These are phyloP conservation scores for Pteria penguin DNA, from an alignment of 2,888 invertebrate genomes.

Conservation along the genomic window DNA sequence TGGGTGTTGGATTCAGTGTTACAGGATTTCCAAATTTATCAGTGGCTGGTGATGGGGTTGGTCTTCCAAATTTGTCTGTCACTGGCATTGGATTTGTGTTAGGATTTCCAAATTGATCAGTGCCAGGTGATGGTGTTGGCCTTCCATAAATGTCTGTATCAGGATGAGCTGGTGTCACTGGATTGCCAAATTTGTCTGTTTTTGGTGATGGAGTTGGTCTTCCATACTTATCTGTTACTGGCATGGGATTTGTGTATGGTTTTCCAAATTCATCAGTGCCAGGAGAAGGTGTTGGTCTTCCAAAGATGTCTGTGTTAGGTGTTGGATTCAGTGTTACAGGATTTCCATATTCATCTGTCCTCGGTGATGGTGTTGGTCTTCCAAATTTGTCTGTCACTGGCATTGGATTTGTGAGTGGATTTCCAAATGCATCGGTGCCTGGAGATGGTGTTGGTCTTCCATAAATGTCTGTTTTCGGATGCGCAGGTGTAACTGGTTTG, in stretches of 20 bases:
- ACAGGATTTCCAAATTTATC: conserved; percentile 20
- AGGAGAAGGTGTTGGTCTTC: conserved; percentile 4
- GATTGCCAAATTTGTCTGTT: conserved; percentile 19
- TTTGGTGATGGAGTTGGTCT: conserved; percentile 42
- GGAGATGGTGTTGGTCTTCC: conserved; percentile 50
- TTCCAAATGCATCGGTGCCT: conserved; percentile 20
- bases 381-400: conserved; percentile 10
- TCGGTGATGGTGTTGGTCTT: conserved; percentile 41
- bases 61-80: neutral
- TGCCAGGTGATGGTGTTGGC: conserved; percentile 42
- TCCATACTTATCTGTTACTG: conserved; percentile 2
- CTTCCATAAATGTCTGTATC: neutral
- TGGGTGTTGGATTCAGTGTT: conserved; percentile 23
- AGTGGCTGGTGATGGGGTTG: neutral
- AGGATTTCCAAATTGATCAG: neutral
- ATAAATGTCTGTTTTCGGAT: conserved; percentile 19
- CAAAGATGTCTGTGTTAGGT: neutral
- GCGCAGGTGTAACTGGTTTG: conserved; percentile 28
- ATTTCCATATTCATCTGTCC: conserved; percentile 14
- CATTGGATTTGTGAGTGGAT: conserved; percentile 20
- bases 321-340: conserved; percentile 12
- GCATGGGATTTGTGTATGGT: neutral
- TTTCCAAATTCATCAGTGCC: conserved; percentile 21
- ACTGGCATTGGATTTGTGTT: neutral
- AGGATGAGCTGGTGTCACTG: conserved; percentile 24